These are phyloP conservation scores for Pachyramphus minor DNA, from an alignment of 2,113 vertebrate genomes.

Conservation along the genomic window DNA sequence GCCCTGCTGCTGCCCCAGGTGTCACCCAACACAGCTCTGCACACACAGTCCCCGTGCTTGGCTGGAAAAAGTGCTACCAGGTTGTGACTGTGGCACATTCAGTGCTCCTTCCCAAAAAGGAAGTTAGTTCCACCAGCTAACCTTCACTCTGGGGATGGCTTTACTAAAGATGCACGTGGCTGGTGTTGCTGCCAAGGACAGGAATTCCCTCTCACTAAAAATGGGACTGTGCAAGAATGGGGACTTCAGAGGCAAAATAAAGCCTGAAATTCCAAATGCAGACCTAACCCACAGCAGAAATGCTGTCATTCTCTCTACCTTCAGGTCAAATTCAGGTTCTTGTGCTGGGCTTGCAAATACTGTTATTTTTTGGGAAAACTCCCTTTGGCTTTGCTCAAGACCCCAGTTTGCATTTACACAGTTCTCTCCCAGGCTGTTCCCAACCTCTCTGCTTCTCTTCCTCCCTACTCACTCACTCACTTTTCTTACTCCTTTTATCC, in stretches of 20 bases:
- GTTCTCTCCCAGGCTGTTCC: not conserved
- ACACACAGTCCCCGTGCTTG: not conserved
- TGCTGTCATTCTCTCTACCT: not conserved
- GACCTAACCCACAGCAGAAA: not conserved
- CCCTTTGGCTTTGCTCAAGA: not conserved
- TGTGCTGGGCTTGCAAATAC: not conserved
- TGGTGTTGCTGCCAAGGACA: not conserved
- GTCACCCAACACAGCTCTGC: not conserved
- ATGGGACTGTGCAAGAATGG: not conserved
- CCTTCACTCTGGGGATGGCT: not conserved
- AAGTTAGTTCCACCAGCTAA: not conserved
- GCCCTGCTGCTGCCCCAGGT: not conserved
- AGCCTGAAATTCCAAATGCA: not conserved
- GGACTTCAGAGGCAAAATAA: not conserved
- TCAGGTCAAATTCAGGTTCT: not conserved
- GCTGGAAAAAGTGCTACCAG: not conserved
- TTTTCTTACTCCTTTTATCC: not conserved
- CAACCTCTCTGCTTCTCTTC: not conserved
- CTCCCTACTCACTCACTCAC: not conserved
- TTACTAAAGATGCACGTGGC: not conserved
- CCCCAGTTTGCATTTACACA: not conserved
- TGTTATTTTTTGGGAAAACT: not conserved
- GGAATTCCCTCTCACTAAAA: not conserved
- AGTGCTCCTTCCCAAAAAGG: not conserved
- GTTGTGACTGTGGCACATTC: not conserved